Base-by-base conservation (phyloP, 1,140 invertebrate species). In the Archivesica marissinica region DNA sequence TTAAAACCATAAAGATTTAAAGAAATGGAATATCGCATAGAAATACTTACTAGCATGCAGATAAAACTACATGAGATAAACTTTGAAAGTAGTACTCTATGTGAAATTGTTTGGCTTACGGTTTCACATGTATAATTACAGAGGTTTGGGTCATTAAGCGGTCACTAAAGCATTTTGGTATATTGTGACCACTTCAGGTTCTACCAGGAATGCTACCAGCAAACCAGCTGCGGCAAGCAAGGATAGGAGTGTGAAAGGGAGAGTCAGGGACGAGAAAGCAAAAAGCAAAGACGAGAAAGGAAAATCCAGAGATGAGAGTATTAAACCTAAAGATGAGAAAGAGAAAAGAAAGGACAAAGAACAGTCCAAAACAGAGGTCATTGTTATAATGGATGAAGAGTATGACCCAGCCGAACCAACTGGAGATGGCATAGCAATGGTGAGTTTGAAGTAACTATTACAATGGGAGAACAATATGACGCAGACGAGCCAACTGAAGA, bases 371-470 rank as follows among this genome's bases (percentile, higher is more conserved):
- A 39, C 28, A 17, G 61, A 35, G 20, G 35, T n/a, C 23, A 35
- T 38, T 66, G 44, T 66, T 50, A 54, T 38, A 7, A 61, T 35
- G 75, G 50, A 1, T 1, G 80, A 82, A 28, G 2, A 82, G 52
- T 82, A 82, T 39, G 80, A 82, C 30, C 80, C 80, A 20, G 80
- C 80, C n/a, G 66, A 82, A 25, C 80, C 80, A 20, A 82, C 80
- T 38, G 80, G 41, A 30, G 80, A 74, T 38, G 38, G 59, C n/a
- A 35, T 35, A 28, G 50, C 25, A 76, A 33, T n/a, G n/a, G n/a
- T n/a, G n/a, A n/a, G n/a, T n/a, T n/a, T n/a, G n/a, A n/a, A n/a
- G n/a, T n/a, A n/a, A n/a, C n/a, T n/a, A n/a, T n/a, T n/a, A n/a
- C n/a, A n/a, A n/a, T n/a, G n/a, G n/a, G n/a, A n/a, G n/a, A n/a